Conservation (phyloP, 2,888 invertebrate species). For the Gisinianus flammeolus region DNA sequence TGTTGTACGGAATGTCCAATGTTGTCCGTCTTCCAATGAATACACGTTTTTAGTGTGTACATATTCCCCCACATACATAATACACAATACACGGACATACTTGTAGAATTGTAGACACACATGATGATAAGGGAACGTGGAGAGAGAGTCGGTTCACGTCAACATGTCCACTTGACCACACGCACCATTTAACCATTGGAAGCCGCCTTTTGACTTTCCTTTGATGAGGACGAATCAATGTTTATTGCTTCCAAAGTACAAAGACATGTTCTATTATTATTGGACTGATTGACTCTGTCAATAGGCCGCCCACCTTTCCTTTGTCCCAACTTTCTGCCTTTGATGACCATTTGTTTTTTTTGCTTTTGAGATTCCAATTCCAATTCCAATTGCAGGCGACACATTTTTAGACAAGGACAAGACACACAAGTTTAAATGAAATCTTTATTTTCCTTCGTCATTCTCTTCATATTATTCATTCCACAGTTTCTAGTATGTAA, state of each 20-base stretch:
- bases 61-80: too few relatives aligned
- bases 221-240: conserved; percentile 12
- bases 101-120: background rate
- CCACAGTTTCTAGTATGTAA: too few relatives aligned
- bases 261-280: conserved; percentile 13
- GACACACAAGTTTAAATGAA: too few relatives aligned
- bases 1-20: too few relatives aligned
- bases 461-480: too few relatives aligned
- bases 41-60: too few relatives aligned
- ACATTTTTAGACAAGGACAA: too few relatives aligned
- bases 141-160: background rate
- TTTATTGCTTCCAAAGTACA: conserved; percentile 3
- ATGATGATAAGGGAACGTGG: background rate
- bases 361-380: background rate
- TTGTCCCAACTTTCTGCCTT: too few relatives aligned
- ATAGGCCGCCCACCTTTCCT: background rate
- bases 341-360: too few relatives aligned
- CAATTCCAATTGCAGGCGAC: background rate
- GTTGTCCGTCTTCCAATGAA: too few relatives aligned
- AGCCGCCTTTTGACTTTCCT: background rate
- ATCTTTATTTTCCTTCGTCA: too few relatives aligned
- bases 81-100: background rate
- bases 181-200: background rate
- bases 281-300: background rate
- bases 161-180: background rate